A percentile compares a stretch with the other conserved stretches of the same genome.
Evolutionary conservation across 2,113 vertebrate species (phyloP).

Genomic region (Amazona guildingii): DNA sequence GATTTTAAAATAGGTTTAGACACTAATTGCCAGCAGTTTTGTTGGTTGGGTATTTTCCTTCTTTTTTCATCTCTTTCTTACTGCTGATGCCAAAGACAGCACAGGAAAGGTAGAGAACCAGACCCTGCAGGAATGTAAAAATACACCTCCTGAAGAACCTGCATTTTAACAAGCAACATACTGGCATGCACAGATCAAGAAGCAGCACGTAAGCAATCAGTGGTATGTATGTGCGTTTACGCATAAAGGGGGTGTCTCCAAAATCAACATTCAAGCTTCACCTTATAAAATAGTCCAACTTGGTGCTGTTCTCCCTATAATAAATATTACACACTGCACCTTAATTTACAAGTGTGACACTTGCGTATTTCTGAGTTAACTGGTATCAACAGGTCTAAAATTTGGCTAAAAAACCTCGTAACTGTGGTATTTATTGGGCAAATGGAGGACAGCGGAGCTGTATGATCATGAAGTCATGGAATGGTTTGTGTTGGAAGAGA

Average conservation of each 20-base stretch:
- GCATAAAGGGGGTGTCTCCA: neutral
- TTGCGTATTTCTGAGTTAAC: neutral
- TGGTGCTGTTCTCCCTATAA: neutral
- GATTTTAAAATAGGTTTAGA: constrained; percentile 17
- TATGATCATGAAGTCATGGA: neutral
- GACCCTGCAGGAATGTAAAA: constrained; percentile 22
- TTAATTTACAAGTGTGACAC: constrained; percentile 4
- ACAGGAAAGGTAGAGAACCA: constrained; percentile 31
- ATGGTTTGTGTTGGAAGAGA: neutral
- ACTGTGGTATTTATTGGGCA: neutral
- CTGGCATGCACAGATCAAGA: neutral
- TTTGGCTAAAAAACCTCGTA: neutral
- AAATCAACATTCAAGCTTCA: constrained; percentile 40
- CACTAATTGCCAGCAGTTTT: neutral
- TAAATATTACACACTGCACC: neutral
- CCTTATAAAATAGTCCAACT: neutral
- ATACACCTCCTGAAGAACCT: neutral
- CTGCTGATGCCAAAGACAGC: constrained; percentile 45
- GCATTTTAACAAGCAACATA: neutral
- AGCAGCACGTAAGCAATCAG: neutral
- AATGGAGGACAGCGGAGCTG: neutral
- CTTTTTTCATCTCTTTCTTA: constrained; percentile 31
- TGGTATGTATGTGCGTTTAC: neutral
- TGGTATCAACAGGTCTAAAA: neutral
- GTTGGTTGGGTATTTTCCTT: neutral